Conservation (phyloP, 2,888 invertebrate genomes). For the Euzophera pinguis region DNA sequence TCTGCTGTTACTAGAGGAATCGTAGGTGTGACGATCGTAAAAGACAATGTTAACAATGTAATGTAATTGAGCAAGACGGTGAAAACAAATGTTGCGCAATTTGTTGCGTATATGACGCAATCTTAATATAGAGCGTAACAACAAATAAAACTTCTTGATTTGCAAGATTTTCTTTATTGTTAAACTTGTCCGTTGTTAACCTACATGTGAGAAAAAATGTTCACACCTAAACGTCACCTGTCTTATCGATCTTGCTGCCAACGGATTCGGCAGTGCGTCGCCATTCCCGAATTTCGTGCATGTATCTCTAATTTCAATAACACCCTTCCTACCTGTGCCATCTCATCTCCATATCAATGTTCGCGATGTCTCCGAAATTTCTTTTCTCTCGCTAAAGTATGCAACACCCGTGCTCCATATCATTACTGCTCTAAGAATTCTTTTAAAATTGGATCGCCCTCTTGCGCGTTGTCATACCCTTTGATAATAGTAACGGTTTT, state of each 20-base stretch:
- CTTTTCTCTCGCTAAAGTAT: constrained; percentile 72
- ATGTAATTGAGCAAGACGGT: constrained; percentile 14
- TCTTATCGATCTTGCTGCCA: constrained; percentile 24
- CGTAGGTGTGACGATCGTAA: constrained; percentile 11
- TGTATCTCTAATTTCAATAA: constrained; percentile 78
- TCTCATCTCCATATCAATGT: constrained; percentile 78
- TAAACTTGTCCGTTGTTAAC: too few species aligned
- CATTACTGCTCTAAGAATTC: constrained; percentile 68
- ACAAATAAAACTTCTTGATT: not conserved
- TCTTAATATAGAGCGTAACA: not conserved
- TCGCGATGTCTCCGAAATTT: constrained; percentile 67
- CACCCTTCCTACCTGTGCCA: constrained; percentile 70
- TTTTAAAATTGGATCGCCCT: constrained; percentile 75
- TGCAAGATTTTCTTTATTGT: too few species aligned
- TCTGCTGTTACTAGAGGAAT: constrained; percentile 7
- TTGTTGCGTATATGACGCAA: constrained; percentile 11
- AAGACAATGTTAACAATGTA: constrained; percentile 12
- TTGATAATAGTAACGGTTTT: constrained; percentile 75
- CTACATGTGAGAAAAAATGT: not conserved
- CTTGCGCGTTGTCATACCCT: constrained; percentile 70
- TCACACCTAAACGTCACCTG: constrained; percentile 28
- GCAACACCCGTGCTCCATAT: constrained; percentile 76
- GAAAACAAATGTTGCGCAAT: constrained; percentile 20
- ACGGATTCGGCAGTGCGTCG: constrained; percentile 46
- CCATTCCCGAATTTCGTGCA: constrained; percentile 62